Evolutionary conservation across 2,797 vertebrate species (phyloP).

Genomic region (Capromys pilorides): DNA sequence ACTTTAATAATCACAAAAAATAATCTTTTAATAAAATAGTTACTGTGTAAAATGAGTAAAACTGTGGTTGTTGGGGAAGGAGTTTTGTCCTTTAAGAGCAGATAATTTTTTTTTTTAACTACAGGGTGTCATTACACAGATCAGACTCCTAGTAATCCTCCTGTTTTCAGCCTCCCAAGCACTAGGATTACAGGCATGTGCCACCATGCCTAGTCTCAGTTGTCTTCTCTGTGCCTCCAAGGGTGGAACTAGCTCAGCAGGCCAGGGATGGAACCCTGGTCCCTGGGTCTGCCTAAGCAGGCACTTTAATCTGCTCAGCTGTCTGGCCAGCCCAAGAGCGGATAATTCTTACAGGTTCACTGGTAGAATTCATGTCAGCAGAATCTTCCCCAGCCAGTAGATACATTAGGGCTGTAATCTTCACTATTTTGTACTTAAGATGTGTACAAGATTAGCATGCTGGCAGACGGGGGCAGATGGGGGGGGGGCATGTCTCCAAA

Average conservation of each 20-base stretch:
- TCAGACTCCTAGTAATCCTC: too few relatives aligned
- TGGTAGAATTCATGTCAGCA: background rate
- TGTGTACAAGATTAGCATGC: background rate
- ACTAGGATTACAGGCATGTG: too few relatives aligned
- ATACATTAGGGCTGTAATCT: background rate
- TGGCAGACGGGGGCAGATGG: background rate
- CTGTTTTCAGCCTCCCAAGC: too few relatives aligned
- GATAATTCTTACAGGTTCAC: background rate
- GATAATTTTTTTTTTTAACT: background rate
- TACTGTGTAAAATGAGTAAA: constrained; percentile 55
- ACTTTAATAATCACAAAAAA: constrained; percentile 55
- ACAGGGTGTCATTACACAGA: too few relatives aligned
- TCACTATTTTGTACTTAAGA: background rate
- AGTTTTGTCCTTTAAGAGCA: background rate
- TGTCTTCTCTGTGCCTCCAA: too few relatives aligned
- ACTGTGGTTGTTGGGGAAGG: background rate
- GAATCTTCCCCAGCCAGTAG: background rate
- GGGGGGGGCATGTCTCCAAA: background rate
- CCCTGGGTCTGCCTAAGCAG: too few relatives aligned
- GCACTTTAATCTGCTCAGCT: too few relatives aligned
- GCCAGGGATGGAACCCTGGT: too few relatives aligned
- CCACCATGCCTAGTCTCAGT: too few relatives aligned
- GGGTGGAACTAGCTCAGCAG: too few relatives aligned
- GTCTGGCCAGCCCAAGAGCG: background rate
- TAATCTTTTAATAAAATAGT: constrained; percentile 66